phyloP scores from a whole-genome alignment of 2,888 invertebrate species.

The Eulithis testata region DNA sequence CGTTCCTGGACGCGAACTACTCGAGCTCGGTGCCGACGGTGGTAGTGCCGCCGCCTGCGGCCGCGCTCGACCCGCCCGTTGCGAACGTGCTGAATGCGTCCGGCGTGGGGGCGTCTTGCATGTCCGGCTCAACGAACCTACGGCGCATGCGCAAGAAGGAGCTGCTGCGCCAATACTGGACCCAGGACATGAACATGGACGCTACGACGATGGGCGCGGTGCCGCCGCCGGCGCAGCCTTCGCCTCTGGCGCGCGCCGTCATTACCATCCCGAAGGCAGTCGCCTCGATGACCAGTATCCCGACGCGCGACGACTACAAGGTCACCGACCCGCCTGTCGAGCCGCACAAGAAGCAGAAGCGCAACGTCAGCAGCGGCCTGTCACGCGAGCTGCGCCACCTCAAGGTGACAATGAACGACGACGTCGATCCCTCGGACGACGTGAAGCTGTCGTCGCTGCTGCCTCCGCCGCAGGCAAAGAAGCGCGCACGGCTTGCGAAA shows the following conservation, averaged over 20 bases:
- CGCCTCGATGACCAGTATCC: slow-evolving; percentile 94
- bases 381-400: slow-evolving; percentile 87
- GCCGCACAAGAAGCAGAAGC: slow-evolving; percentile 88
- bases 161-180: slow-evolving; percentile 90
- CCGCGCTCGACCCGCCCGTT: slow-evolving; percentile 64
- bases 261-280: slow-evolving; percentile 95
- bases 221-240: slow-evolving; percentile 85
- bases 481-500: slow-evolving; percentile 65
- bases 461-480: slow-evolving; percentile 52
- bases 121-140: slow-evolving; percentile 88
- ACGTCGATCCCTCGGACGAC: slow-evolving; percentile 76
- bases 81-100: slow-evolving; percentile 70
- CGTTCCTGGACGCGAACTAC: slow-evolving; percentile 90
- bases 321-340: slow-evolving; percentile 86
- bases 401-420: slow-evolving; percentile 84
- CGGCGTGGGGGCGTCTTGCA: slow-evolving; percentile 70
- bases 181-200: slow-evolving; percentile 94
- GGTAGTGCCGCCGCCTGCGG: slow-evolving; percentile 76
- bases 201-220: slow-evolving; percentile 77
- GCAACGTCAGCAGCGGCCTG: slow-evolving; percentile 80
- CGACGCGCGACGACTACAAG: slow-evolving; percentile 93
- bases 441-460: slow-evolving; percentile 59
- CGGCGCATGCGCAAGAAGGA: slow-evolving; percentile 96
- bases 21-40: slow-evolving; percentile 86
- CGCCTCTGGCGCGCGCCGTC: slow-evolving; percentile 87